Conservation (phyloP, 2,888 invertebrate genomes). For the Cosmia trapezina region DNA sequence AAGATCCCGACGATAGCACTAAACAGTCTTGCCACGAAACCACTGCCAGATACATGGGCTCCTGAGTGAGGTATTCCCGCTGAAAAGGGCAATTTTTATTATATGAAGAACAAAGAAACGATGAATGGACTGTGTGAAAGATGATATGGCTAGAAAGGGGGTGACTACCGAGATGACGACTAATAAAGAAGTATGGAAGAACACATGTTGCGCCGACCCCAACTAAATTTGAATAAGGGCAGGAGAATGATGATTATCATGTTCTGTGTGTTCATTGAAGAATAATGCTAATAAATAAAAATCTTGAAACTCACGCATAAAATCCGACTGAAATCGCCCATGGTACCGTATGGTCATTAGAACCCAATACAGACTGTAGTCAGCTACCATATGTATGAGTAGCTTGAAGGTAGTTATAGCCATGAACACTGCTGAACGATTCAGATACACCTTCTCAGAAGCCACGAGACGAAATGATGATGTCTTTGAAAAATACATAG, state of each 20-base stretch:
- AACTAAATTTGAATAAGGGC: no score
- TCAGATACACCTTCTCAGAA: slow-evolving; percentile 90
- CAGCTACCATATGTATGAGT: slow-evolving; percentile 93
- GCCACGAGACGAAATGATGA: slow-evolving; percentile 91
- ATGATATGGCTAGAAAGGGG: no score
- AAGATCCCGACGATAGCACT: slow-evolving; percentile 74
- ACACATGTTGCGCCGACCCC: no score
- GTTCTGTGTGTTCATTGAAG: neutral
- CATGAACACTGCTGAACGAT: slow-evolving; percentile 91
- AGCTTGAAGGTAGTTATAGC: slow-evolving; percentile 93
- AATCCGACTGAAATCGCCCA: slow-evolving; percentile 75
- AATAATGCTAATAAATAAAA: neutral
- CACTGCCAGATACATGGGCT: slow-evolving; percentile 73
- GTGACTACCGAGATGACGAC: no score
- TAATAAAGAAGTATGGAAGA: no score
- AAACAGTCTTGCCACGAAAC: slow-evolving; percentile 77
- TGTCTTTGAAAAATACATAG: slow-evolving; percentile 80
- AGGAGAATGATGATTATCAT: neutral
- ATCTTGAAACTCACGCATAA: slow-evolving; percentile 73
- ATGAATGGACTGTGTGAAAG: no score
- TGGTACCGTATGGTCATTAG: slow-evolving; percentile 86
- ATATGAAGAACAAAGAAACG: no score
- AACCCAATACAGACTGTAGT: slow-evolving; percentile 95
- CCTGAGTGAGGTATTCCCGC: slow-evolving; percentile 75
- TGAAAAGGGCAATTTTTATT: slow-evolving; percentile 56